These are phyloP conservation scores for Dysdera silvatica DNA, from an alignment of 1,140 invertebrate species.

Conservation along the genomic window DNA sequence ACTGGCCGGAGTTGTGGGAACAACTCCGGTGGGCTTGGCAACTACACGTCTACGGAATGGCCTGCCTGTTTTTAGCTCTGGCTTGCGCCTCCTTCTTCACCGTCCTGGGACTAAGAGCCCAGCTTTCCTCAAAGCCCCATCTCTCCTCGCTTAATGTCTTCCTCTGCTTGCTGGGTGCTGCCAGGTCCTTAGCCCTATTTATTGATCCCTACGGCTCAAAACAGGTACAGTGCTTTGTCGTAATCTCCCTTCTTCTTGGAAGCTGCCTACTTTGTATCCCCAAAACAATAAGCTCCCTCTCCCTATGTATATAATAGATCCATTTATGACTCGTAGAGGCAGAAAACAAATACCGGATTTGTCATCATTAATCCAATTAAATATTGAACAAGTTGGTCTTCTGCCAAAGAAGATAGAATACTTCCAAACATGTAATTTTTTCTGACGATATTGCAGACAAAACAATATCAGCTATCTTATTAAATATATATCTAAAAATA, in stretches of 20 bases:
- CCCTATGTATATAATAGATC: neutral
- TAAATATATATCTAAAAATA: too few relatives aligned
- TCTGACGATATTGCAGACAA: too few relatives aligned
- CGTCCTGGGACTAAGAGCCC: slow-evolving; percentile 54
- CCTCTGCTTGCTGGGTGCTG: slow-evolving; percentile 52
- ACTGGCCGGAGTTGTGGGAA: slow-evolving; percentile 22
- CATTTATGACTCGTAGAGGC: neutral
- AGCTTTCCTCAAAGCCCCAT: slow-evolving; percentile 52
- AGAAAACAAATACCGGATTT: neutral
- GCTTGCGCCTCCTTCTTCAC: slow-evolving; percentile 57
- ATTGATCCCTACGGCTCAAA: slow-evolving; percentile 56
- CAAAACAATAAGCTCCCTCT: neutral
- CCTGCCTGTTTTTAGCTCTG: slow-evolving; percentile 54
- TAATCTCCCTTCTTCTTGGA: neutral
- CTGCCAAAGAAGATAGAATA: too few relatives aligned
- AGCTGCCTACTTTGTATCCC: neutral
- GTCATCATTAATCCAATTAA: neutral
- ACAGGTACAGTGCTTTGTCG: slow-evolving; percentile 41
- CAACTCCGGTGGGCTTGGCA: slow-evolving; percentile 49
- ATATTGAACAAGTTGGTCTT: neutral
- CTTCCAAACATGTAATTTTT: too few relatives aligned
- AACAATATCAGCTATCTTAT: too few relatives aligned
- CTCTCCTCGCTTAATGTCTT: slow-evolving; percentile 58
- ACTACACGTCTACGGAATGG: slow-evolving; percentile 53
- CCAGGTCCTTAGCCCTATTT: slow-evolving; percentile 50